phyloP scores from a whole-genome alignment of 2,888 invertebrate species.

The Cremastinae sp. region DNA sequence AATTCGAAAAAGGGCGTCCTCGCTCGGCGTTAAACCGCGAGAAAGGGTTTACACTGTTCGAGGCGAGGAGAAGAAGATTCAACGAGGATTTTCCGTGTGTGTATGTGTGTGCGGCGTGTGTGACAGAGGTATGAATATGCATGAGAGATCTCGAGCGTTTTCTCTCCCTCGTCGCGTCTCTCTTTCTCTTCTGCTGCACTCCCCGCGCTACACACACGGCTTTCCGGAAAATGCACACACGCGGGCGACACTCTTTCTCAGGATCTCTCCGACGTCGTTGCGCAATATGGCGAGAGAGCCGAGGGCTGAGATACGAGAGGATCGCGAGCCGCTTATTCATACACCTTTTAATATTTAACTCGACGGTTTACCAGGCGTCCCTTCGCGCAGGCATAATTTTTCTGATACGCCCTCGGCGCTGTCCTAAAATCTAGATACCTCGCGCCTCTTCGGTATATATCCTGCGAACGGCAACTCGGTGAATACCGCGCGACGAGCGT shows the following conservation, averaged over 20 bases:
- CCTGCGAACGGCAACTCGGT: slow-evolving; percentile 15
- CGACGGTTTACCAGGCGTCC: slow-evolving; percentile 70
- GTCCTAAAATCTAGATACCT: slow-evolving; percentile 62
- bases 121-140: slow-evolving; percentile 45
- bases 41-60: slow-evolving; percentile 33
- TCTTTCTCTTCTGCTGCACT: too few relatives aligned
- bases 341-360: slow-evolving; percentile 77
- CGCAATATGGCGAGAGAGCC: slow-evolving; percentile 58
- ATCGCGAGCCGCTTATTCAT: slow-evolving; percentile 73
- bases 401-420: slow-evolving; percentile 62
- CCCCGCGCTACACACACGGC: too few relatives aligned
- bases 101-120: background rate
- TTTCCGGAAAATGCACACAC: too few relatives aligned
- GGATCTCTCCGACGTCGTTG: slow-evolving; percentile 20
- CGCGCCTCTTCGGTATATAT: slow-evolving; percentile 21
- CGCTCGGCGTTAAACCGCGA: slow-evolving; percentile 12
- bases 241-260: slow-evolving; percentile 11
- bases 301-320: slow-evolving; percentile 72
- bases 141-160: background rate
- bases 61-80: slow-evolving; percentile 26
- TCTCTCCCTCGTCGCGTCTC: background rate
- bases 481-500: background rate
- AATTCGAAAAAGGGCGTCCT: too few relatives aligned
- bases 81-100: background rate
- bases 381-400: slow-evolving; percentile 67